Conservation (phyloP, 1,140 invertebrate species). For the Lordiphosa clarofinis region DNA sequence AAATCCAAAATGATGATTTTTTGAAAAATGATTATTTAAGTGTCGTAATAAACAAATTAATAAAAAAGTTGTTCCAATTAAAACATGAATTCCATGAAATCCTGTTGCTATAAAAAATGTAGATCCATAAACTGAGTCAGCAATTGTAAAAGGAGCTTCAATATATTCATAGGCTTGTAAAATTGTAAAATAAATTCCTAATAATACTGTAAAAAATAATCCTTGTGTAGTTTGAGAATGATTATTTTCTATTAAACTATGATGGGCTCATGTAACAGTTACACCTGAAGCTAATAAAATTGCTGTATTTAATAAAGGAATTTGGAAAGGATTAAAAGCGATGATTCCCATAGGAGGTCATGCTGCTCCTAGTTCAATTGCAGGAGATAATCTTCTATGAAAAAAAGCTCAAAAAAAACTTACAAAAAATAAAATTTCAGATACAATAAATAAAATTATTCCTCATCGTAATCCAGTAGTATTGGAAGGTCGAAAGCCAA, state of each 20-base stretch:
- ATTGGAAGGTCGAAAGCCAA: no score
- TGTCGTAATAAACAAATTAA: conserved; percentile 81
- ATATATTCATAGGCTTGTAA: conserved; percentile 81
- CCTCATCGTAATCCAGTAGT: conserved; percentile 79
- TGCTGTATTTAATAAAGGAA: conserved; percentile 83
- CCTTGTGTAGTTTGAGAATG: conserved; percentile 79
- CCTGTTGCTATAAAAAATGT: conserved; percentile 87
- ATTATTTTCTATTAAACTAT: conserved; percentile 81
- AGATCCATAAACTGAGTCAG: conserved; percentile 84
- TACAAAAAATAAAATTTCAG: conserved; percentile 41
- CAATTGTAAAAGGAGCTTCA: conserved; percentile 83
- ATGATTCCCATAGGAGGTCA: conserved; percentile 82
- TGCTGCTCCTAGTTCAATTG: conserved; percentile 82
- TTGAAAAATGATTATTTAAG: conserved; percentile 82
- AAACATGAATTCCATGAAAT: conserved; percentile 87
- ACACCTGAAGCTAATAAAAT: conserved; percentile 82
- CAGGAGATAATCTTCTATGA: conserved; percentile 83
- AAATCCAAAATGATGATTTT: conserved; percentile 85
- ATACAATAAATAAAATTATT: conserved; percentile 51
- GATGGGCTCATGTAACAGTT: conserved; percentile 82
- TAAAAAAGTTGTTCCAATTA: conserved; percentile 85
- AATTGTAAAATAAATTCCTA: conserved; percentile 82
- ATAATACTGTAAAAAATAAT: conserved; percentile 81
- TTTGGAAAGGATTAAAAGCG: conserved; percentile 83
- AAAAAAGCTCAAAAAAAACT: conserved; percentile 81